Base-by-base conservation (phyloP, 2,113 vertebrate genomes). In the Nothobranchius kuhntae region DNA sequence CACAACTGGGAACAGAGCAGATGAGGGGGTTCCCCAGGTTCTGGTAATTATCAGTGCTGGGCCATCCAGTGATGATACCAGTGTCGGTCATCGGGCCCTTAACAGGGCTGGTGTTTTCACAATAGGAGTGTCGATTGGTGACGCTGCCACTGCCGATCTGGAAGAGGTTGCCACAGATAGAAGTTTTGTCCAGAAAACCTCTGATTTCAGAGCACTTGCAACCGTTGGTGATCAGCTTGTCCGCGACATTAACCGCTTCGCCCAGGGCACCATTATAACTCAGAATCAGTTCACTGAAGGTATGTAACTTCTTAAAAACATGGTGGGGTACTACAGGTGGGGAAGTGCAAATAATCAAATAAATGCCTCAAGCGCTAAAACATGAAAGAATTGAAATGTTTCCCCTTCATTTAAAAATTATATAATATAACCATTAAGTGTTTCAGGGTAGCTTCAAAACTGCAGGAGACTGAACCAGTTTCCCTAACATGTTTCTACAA, bases 271-370 rank as follows among this genome's bases (percentile, higher is more conserved):
- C 90, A 94, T 96, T 95, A 89, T 96, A 87, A 77, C 96, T 92
- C 89, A 95, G 61, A 95, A 87, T 91, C 89, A 95, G 88, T 86
- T 96, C 90, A 94, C 93, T 60, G 93, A 98, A 99, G 98, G 98
- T 99, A 99, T 87, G 98, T 99, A 95, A 83, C 80, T 61, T 82
- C 68, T 87, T 72, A 68, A 79, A 73, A 66, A 66, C 58, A 68
- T 79, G 67, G 50, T 21, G 47, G 68, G 56, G 35, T 36, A 65
- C 35, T 82, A 17, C 68, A 48, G 60, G 76, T 68, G 15, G 75
- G 50, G 47, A 82, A 65, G 45, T 66, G 56, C n/a, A 48, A 30
- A 57, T 38, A 6, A 36, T 51, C 42, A 44, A 58, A 30, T 1
- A 1, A 51, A 54, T 51, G 7, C 11, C 17, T 30, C 15, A 4